Evolutionary conservation across 1,140 invertebrate species (phyloP).

Genomic region (Anthonomus grandis): DNA sequence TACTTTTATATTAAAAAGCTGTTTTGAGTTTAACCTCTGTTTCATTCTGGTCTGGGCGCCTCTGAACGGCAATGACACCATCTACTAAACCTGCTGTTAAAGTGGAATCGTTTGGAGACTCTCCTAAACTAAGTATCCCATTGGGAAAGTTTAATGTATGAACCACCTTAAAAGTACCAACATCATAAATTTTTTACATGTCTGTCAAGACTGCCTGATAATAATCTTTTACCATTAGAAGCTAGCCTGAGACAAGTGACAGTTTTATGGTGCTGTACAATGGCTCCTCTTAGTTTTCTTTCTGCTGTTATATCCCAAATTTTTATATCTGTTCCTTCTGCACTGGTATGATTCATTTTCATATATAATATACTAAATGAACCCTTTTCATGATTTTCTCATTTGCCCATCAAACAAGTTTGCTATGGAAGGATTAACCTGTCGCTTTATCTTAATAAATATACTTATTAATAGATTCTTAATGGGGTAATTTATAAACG

Average conservation of each 20-base stretch:
- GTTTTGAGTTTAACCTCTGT: constrained; percentile 46
- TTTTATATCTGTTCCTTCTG: too few relatives aligned
- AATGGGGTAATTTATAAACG: too few relatives aligned
- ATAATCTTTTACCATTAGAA: constrained; percentile 73
- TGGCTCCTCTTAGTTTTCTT: constrained; percentile 74
- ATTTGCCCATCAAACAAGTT: too few relatives aligned
- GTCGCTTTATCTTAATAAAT: too few relatives aligned
- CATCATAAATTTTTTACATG: constrained; percentile 94
- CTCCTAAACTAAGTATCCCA: constrained; percentile 82
- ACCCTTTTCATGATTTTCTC: too few relatives aligned
- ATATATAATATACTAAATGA: too few relatives aligned
- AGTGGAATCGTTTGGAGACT: constrained; percentile 78
- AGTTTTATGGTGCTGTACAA: constrained; percentile 90
- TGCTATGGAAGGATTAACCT: too few relatives aligned
- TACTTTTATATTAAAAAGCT: constrained; percentile 54
- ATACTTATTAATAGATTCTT: too few relatives aligned
- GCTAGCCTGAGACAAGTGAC: constrained; percentile 79
- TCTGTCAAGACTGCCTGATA: constrained; percentile 88
- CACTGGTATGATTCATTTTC: too few relatives aligned
- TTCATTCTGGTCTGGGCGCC: constrained; percentile 60
- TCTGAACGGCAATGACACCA: constrained; percentile 81
- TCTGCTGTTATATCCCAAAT: constrained; percentile 91
- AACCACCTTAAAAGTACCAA: constrained; percentile 77
- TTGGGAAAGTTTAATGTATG: constrained; percentile 89
- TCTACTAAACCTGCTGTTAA: constrained; percentile 90